Conservation (phyloP, 2,113 vertebrate species). For the Polypterus senegalus region DNA sequence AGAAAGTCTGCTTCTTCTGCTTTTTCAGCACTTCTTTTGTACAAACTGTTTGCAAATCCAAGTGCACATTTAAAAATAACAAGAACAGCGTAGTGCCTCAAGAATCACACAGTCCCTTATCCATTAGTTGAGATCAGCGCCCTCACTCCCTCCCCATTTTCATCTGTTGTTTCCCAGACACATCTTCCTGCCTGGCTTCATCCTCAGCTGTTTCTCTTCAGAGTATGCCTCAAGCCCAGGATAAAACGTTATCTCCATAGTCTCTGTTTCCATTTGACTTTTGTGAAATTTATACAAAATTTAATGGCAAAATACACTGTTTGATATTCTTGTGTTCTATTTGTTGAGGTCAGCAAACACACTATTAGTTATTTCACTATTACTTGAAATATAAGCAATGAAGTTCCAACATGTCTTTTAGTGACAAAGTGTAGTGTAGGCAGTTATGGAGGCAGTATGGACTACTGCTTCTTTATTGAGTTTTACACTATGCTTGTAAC, state of each 20-base stretch:
- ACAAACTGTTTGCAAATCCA: too few relatives aligned
- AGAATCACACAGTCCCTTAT: not conserved
- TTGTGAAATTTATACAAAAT: not conserved
- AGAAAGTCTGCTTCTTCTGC: too few relatives aligned
- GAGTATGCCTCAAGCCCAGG: not conserved
- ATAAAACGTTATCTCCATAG: not conserved
- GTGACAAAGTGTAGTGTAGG: not conserved
- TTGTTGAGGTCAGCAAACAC: not conserved
- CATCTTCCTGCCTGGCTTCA: not conserved
- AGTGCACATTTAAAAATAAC: too few relatives aligned
- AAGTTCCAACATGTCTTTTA: not conserved
- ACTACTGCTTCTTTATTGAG: too few relatives aligned
- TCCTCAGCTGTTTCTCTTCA: not conserved
- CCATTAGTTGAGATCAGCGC: not conserved
- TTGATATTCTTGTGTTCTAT: not conserved
- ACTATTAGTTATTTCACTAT: not conserved
- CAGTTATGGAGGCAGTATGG: too few relatives aligned
- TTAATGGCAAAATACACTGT: not conserved
- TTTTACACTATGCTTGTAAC: too few relatives aligned
- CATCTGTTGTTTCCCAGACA: not conserved
- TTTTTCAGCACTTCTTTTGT: too few relatives aligned
- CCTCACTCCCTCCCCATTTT: not conserved
- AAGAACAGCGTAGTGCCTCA: too few relatives aligned
- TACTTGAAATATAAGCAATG: not conserved
- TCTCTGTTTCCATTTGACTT: not conserved